These are phyloP conservation scores for Athalia cordata DNA, from an alignment of 2,888 invertebrate species.

Conservation along the genomic window DNA sequence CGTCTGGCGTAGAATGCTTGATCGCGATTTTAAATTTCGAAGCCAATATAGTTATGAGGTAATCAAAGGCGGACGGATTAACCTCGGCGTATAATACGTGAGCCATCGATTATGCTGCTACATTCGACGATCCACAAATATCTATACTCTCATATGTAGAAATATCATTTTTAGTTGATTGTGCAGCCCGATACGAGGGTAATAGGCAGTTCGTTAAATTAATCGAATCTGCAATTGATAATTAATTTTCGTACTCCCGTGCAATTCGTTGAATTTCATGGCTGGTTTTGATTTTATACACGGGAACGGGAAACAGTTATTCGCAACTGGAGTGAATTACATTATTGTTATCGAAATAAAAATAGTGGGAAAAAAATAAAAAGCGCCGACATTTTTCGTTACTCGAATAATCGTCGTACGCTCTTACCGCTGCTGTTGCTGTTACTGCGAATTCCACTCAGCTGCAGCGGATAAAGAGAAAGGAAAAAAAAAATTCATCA, in stretches of 20 bases:
- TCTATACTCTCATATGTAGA: no score
- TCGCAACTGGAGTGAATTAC: slow-evolving; percentile 41
- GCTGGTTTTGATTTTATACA: slow-evolving; percentile 14
- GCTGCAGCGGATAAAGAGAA: no score
- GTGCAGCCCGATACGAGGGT: neutral
- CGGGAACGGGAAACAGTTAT: slow-evolving; percentile 9
- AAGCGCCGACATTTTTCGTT: slow-evolving; percentile 24
- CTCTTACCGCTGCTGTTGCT: neutral
- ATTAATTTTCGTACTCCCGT: slow-evolving; percentile 14
- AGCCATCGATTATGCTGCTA: no score
- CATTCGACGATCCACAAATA: no score
- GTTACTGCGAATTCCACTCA: no score
- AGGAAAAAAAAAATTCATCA: no score
- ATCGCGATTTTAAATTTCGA: neutral
- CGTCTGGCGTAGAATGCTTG: neutral
- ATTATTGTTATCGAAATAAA: slow-evolving; percentile 38
- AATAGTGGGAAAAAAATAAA: slow-evolving; percentile 36
- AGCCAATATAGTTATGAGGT: slow-evolving; percentile 5
- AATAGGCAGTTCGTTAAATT: slow-evolving; percentile 5
- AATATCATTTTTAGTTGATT: neutral
- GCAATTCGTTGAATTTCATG: slow-evolving; percentile 27
- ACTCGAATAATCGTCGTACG: neutral
- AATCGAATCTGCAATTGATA: slow-evolving; percentile 29
- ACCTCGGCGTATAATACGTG: no score
- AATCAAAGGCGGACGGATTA: neutral